Evolutionary conservation across 2,113 vertebrate species (phyloP), one percentile per base, ranked within the genome.

Genomic region (Heterotis niloticus): DNA sequence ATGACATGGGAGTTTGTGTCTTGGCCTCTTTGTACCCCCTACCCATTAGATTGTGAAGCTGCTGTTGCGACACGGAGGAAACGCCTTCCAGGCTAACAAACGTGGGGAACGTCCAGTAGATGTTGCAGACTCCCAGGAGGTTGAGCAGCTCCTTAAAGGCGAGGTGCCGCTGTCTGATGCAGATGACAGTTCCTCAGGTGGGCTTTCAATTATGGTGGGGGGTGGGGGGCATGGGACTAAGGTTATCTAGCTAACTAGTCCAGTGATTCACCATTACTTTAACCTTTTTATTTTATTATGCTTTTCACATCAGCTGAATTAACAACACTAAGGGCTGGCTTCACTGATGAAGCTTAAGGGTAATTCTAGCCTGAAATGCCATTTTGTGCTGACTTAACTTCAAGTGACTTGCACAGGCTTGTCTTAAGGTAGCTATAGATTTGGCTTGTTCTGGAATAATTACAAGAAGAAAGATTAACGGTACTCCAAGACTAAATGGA

Each of bases 61-160:
- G 70, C 93, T 99, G 16, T 93, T 99, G 78, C 94, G 96, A 76
- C 94, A 98, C 28, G 96, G 98, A 66, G 98, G 96, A 64, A 95
- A 99, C 81, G 96, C 97, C 28, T 99, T 97, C 88, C 97, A 99
- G 89, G 95, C 96, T 75, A 98, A 99, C 87, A 98, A 98, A 83
- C 93, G 96, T 0, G 98, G 98, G 0, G 97, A 98, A 87, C 95
- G 98, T 18, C 98, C 98, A 1, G 96, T 99, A 82, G 98, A 99
- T 78, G 96, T 99, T 78, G 96, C 97, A 18, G 98, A 99, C 91
- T 98, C 97, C 70, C 93, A 97, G 83, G 98, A 99, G 87, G 80
- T 99, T 81, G 97, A 98, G 83, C 91, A 93, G 90, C 90, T 99
- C 0, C 80, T 98, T 60, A 98, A 98, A 89, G 94, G 95, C 81